Evolutionary conservation across 2,888 invertebrate genomes (phyloP).

Genomic region (Cylindroiulus punctatus): DNA sequence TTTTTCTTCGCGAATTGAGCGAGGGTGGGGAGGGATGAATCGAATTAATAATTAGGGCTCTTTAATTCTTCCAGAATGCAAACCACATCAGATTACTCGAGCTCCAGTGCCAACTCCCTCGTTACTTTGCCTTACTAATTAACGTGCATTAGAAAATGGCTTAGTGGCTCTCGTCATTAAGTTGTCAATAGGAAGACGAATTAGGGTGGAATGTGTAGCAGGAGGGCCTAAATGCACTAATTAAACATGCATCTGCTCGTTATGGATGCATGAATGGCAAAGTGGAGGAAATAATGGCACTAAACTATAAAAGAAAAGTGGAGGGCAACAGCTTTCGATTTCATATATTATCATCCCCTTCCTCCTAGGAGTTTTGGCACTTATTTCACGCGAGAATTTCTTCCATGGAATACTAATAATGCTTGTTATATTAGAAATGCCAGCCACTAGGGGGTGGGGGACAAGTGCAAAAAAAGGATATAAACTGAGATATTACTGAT

Average conservation of each 20-base stretch:
- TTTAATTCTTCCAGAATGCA: constrained; percentile 27
- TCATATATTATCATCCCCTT: not conserved
- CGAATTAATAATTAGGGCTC: constrained; percentile 41
- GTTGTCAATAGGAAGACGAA: constrained; percentile 54
- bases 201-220: constrained; percentile 51
- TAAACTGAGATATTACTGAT: constrained; percentile 1
- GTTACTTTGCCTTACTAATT: constrained; percentile 43
- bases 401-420: constrained; percentile 30
- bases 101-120: constrained; percentile 47
- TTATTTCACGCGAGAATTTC: not conserved
- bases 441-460: constrained; percentile 1
- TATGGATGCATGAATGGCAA: constrained; percentile 54
- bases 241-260: constrained; percentile 54
- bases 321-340: constrained; percentile 52
- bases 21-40: not conserved
- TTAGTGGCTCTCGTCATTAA: constrained; percentile 50
- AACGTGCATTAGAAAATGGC: constrained; percentile 47
- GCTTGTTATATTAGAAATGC: not conserved
- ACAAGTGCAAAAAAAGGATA: not conserved
- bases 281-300: constrained; percentile 47
- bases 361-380: not conserved
- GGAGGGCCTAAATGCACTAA: constrained; percentile 51
- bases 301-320: constrained; percentile 46
- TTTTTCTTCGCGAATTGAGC: not conserved
- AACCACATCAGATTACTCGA: constrained; percentile 45